Evolutionary conservation across 2,888 invertebrate species (phyloP), one percentile per base, ranked within the genome.

Genomic region (Eristalinus sepulchralis): DNA sequence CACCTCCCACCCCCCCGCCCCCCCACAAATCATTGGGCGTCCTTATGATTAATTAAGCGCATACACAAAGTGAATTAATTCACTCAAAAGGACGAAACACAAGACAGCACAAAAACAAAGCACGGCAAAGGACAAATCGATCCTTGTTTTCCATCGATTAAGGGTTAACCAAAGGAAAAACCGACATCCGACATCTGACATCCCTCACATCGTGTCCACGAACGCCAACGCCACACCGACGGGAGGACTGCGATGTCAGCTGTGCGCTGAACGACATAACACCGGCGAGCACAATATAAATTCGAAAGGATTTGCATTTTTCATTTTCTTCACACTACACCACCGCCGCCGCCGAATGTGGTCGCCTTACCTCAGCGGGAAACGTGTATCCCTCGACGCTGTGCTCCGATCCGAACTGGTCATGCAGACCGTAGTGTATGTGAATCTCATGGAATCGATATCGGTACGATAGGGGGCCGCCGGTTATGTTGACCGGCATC

Each of bases 381-480:
- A 99, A 99, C 75, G 97, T 95, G 91, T 98, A 97, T 88, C 98
- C 98, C 91, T 98, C 98, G 91, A 99, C 97, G 79, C 97, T 97
- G 93, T 99, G 99, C 92, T 99, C 99, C 13, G 99, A 99, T 27
- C 99, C 99, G 89, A 96, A 96, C 91, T 97, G 96, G 93, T 98
- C 98, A 91, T 96, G 96, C 79, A 97, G 94, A 8, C 98, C 98
- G 91, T 98, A 98, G 93, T 98, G 98, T 91, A 98, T 95, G 93
- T 98, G 97, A 89, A 98, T 97, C 93, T 98, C 98, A 91, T 97
- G 97, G 92, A 98, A 97, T 93, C 97, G 97, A 93, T 98, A 99
- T 91, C 96, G 96, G 93, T 99, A 99, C 83, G 98, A 97, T 73
- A 99, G 94, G 0, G 99, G 99, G 2, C 99, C 99, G 0, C 98